Conservation (phyloP, 2,797 vertebrate genomes). For the Masticophis lateralis region DNA sequence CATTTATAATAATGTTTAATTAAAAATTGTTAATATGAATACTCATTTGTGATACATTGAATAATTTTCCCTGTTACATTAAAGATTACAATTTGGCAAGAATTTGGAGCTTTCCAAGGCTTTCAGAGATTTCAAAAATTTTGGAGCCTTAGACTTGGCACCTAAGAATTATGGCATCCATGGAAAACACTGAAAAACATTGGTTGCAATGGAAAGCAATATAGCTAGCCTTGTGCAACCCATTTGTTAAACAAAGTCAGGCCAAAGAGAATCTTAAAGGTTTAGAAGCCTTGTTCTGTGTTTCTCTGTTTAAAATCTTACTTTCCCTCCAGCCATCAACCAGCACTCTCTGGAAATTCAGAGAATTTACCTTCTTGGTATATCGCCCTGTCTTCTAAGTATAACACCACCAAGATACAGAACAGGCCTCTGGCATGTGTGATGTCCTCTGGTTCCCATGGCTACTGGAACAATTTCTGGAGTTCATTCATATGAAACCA, state of each 20-base stretch:
- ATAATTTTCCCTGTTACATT: neutral
- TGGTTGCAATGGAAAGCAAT: neutral
- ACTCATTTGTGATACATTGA: neutral
- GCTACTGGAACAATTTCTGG: conserved; percentile 6
- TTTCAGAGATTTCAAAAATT: neutral
- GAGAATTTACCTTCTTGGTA: neutral
- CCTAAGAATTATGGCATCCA: neutral
- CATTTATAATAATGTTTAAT: neutral
- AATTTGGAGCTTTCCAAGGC: neutral
- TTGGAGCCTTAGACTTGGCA: neutral
- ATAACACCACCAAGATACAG: neutral
- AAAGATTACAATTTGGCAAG: neutral
- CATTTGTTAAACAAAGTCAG: neutral
- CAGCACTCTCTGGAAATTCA: neutral
- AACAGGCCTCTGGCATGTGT: neutral
- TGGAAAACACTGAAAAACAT: neutral
- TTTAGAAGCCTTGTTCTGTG: neutral
- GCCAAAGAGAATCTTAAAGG: neutral
- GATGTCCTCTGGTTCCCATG: conserved; percentile 15
- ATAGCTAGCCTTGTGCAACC: neutral
- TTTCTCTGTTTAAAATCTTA: neutral
- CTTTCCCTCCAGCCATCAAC: neutral
- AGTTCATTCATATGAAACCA: neutral
- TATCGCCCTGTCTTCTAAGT: neutral
- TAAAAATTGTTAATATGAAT: neutral